Percentiles rank a stretch among this genome's conserved stretches.
Conservation (phyloP, 2,888 invertebrate species). For the Cheilosia pagana region DNA sequence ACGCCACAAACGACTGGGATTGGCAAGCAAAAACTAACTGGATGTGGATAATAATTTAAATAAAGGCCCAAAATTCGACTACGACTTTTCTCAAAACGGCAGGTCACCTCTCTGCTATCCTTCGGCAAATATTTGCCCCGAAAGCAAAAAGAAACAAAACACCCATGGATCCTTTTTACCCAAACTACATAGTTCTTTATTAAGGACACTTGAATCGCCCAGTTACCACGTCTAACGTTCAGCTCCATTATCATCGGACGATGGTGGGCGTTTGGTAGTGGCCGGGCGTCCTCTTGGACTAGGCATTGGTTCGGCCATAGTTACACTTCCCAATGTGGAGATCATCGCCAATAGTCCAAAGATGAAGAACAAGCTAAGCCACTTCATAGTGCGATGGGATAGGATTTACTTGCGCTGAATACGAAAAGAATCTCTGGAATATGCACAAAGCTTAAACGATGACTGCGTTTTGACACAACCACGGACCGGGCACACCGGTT, state of each 20-base stretch:
- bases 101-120: background rate
- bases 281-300: slow-evolving; percentile 80
- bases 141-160: slow-evolving; percentile 5
- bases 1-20: too few species aligned
- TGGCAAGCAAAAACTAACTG: too few species aligned
- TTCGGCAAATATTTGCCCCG: too few species aligned
- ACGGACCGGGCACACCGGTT: slow-evolving; percentile 10
- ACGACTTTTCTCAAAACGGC: background rate
- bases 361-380: slow-evolving; percentile 79
- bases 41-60: too few species aligned
- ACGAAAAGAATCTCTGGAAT: slow-evolving; percentile 11
- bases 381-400: slow-evolving; percentile 79
- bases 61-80: too few species aligned
- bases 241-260: slow-evolving; percentile 76
- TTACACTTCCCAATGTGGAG: slow-evolving; percentile 78
- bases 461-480: slow-evolving; percentile 43
- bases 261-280: slow-evolving; percentile 79
- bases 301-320: slow-evolving; percentile 79
- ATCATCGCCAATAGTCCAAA: slow-evolving; percentile 80
- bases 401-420: slow-evolving; percentile 9
- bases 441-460: slow-evolving; percentile 39
- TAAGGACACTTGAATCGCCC: slow-evolving; percentile 6
- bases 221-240: slow-evolving; percentile 38
- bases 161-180: slow-evolving; percentile 4
- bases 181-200: slow-evolving; percentile 29